These are phyloP conservation scores for Aplidium turbinatum DNA, from an alignment of 23 tunicate genomes.

Conservation along the genomic window DNA sequence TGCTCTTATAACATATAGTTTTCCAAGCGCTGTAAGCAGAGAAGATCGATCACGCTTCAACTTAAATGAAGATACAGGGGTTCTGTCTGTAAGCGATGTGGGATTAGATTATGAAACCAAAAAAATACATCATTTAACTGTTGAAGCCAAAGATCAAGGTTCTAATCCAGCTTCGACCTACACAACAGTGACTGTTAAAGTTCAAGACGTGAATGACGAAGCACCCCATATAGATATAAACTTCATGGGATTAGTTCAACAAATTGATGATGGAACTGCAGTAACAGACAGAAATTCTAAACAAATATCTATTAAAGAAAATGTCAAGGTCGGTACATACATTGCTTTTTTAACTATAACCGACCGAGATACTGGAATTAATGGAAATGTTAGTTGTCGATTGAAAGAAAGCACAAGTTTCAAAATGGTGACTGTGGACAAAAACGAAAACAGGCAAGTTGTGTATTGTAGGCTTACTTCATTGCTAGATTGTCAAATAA, in stretches of 20 bases:
- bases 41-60: conserved; percentile 54
- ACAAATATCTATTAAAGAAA: conserved; percentile 52
- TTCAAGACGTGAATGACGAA: conserved; percentile 84
- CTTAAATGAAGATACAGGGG: conserved; percentile 58
- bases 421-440: conserved; percentile 30
- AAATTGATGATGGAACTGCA: neutral
- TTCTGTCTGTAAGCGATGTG: conserved; percentile 37
- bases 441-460: conserved; percentile 55
- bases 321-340: conserved; percentile 51
- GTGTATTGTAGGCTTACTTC: too few species aligned
- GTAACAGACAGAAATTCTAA: neutral
- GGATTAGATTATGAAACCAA: conserved; percentile 80
- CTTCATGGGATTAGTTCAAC: conserved; percentile 41
- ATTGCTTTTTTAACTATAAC: conserved; percentile 85
- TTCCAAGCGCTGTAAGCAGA: conserved; percentile 55
- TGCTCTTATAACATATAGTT: conserved; percentile 57
- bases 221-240: conserved; percentile 65
- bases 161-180: conserved; percentile 74
- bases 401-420: conserved; percentile 42
- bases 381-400: conserved; percentile 64
- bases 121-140: conserved; percentile 74
- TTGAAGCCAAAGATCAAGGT: conserved; percentile 88
- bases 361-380: conserved; percentile 70
- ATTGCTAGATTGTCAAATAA: too few species aligned
- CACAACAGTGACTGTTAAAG: conserved; percentile 70